Percentiles rank a stretch among this genome's conserved stretches.
Evolutionary conservation across 2,888 invertebrate genomes (phyloP).

Genomic region (Strigamia crassipes): DNA sequence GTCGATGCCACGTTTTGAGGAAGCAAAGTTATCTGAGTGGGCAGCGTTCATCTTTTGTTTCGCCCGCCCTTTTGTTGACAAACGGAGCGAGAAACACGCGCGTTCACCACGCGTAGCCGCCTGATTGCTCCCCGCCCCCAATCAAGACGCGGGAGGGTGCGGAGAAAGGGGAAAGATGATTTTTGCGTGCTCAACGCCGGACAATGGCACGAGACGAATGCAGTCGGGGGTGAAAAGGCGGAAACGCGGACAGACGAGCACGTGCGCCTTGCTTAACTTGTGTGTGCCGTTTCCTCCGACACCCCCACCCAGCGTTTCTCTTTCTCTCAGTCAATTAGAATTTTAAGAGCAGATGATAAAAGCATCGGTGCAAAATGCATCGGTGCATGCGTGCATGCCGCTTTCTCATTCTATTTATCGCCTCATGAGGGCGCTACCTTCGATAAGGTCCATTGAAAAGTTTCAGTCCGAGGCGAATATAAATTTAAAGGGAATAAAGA

Average conservation of each 20-base stretch:
- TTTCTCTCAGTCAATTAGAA: slow-evolving; percentile 21
- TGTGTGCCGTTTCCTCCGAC: background rate
- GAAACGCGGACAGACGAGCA: slow-evolving; percentile 21
- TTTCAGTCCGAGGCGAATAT: background rate
- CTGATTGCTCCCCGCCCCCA: slow-evolving; percentile 17
- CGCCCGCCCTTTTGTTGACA: slow-evolving; percentile 21
- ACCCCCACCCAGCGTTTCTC: slow-evolving; percentile 1
- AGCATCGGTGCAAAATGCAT: slow-evolving; percentile 21
- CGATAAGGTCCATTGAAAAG: slow-evolving; percentile 8
- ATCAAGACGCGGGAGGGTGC: background rate
- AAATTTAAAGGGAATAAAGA: background rate
- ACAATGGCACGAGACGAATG: slow-evolving; percentile 21
- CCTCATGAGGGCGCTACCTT: slow-evolving; percentile 8
- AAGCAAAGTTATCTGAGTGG: slow-evolving; percentile 21
- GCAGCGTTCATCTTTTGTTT: slow-evolving; percentile 10
- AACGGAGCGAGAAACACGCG: slow-evolving; percentile 16
- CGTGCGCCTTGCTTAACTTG: slow-evolving; percentile 14
- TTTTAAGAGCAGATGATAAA: slow-evolving; percentile 13
- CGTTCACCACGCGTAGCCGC: slow-evolving; percentile 12
- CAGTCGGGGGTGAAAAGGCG: slow-evolving; percentile 16
- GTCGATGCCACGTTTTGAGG: slow-evolving; percentile 21
- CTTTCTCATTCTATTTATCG: slow-evolving; percentile 19
- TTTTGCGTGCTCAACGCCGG: slow-evolving; percentile 21
- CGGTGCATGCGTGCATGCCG: slow-evolving; percentile 10
- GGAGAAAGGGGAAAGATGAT: background rate